Evolutionary conservation across 2,888 invertebrate genomes (phyloP).

Genomic region (Cremastobaeus sp.): DNA sequence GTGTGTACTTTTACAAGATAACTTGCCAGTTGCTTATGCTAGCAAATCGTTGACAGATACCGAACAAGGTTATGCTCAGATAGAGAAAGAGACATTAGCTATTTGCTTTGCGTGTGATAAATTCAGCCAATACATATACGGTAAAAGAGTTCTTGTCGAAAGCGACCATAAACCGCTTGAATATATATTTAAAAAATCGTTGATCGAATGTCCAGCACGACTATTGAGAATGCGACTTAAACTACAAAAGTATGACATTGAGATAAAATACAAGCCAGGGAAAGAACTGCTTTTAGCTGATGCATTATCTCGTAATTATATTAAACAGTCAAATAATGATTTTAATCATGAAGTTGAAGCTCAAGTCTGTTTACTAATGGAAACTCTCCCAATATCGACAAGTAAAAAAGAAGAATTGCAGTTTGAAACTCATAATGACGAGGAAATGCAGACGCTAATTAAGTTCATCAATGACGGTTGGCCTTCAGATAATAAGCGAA

Average conservation of each 20-base stretch:
- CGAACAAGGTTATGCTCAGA: neutral
- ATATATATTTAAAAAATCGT: slow-evolving; percentile 1
- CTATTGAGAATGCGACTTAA: too few species aligned
- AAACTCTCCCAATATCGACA: slow-evolving; percentile 33
- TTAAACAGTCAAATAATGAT: slow-evolving; percentile 12
- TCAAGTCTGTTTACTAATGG: slow-evolving; percentile 36
- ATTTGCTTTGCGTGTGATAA: neutral
- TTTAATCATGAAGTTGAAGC: slow-evolving; percentile 28
- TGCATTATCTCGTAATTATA: slow-evolving; percentile 13
- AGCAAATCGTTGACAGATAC: neutral
- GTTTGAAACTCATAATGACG: slow-evolving; percentile 27
- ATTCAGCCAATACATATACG: slow-evolving; percentile 2
- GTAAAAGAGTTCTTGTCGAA: slow-evolving; percentile 3
- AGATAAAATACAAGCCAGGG: slow-evolving; percentile 38
- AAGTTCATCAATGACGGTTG: slow-evolving; percentile 63
- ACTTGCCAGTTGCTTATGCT: neutral
- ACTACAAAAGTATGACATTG: slow-evolving; percentile 52
- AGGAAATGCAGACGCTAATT: slow-evolving; percentile 55
- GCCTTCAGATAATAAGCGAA: slow-evolving; percentile 58
- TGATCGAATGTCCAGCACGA: slow-evolving; percentile 1
- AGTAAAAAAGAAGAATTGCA: slow-evolving; percentile 17
- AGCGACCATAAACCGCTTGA: slow-evolving; percentile 3
- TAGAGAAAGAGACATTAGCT: slow-evolving; percentile 5
- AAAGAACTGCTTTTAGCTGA: slow-evolving; percentile 16
- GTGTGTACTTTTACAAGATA: neutral